These are phyloP conservation scores for Oeneis ivallda DNA, from an alignment of 2,888 invertebrate species.

Conservation along the genomic window DNA sequence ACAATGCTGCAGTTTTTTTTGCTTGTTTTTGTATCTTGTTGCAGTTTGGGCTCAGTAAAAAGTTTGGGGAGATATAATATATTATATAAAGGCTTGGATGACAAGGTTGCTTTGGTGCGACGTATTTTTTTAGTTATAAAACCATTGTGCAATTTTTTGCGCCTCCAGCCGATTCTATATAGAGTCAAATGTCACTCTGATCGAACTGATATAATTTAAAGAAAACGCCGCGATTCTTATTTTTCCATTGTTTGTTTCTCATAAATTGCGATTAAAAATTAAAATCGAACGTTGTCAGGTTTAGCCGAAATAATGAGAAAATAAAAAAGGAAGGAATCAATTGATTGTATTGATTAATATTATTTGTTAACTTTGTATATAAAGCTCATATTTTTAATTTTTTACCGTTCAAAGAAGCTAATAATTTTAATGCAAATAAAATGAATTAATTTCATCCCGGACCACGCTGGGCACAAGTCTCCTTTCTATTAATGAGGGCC, in stretches of 20 bases:
- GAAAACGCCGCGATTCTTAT: background rate
- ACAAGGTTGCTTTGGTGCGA: conserved; percentile 42
- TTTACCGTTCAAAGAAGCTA: too few species aligned
- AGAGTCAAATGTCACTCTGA: conserved; percentile 19
- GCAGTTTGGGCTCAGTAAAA: conserved; percentile 40
- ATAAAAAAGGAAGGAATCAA: background rate
- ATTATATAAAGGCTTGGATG: conserved; percentile 49
- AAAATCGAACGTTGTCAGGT: background rate
- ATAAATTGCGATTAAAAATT: conserved; percentile 14
- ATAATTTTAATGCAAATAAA: too few species aligned
- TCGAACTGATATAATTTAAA: conserved; percentile 2
- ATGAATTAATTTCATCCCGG: too few species aligned
- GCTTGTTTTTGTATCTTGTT: conserved; percentile 47
- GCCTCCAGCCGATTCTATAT: conserved; percentile 18
- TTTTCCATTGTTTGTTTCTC: conserved; percentile 10
- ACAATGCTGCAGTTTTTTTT: conserved; percentile 62
- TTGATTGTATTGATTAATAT: background rate
- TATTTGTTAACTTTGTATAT: too few species aligned
- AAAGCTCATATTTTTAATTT: too few species aligned
- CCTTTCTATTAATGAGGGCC: too few species aligned
- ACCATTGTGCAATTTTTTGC: conserved; percentile 28
- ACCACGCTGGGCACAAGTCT: too few species aligned
- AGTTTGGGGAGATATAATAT: conserved; percentile 43
- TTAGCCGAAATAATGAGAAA: background rate
- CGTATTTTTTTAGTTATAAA: conserved; percentile 23